Percentiles rank a stretch among this genome's conserved stretches.
Conservation (phyloP, 2,797 vertebrate genomes). For the Odontamblyopus lacepedii region DNA sequence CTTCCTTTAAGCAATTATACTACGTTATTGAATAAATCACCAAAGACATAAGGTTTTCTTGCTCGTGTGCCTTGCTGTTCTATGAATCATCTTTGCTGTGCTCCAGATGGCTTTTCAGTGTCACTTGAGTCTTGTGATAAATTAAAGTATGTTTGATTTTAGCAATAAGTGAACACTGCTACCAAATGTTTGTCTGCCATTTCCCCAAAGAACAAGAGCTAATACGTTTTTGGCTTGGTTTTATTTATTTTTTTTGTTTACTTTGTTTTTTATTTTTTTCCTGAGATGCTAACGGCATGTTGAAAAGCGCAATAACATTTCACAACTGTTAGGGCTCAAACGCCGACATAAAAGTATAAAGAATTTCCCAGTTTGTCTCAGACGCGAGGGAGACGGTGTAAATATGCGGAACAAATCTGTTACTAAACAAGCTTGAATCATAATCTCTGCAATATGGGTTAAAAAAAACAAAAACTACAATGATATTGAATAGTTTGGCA, state of each 20-base stretch:
- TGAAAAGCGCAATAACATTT: neutral
- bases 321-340: slow-evolving; percentile 2
- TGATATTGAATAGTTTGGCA: too few relatives aligned
- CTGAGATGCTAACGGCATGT: neutral
- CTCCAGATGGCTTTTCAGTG: neutral
- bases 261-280: neutral
- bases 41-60: neutral
- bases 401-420: neutral
- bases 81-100: neutral
- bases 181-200: neutral
- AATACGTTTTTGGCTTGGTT: neutral
- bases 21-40: neutral
- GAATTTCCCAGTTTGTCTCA: neutral
- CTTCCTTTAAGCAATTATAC: too few relatives aligned
- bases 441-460: neutral
- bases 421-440: too few relatives aligned
- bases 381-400: neutral
- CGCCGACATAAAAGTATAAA: neutral
- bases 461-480: neutral
- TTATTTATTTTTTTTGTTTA: too few relatives aligned
- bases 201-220: neutral
- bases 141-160: slow-evolving; percentile 10
- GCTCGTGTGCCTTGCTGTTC: neutral
- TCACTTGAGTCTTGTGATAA: neutral
- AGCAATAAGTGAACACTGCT: neutral